Evolutionary conservation across 2,797 vertebrate genomes (phyloP), one percentile per base, ranked within the genome.

Genomic region (Remorina albescens): DNA sequence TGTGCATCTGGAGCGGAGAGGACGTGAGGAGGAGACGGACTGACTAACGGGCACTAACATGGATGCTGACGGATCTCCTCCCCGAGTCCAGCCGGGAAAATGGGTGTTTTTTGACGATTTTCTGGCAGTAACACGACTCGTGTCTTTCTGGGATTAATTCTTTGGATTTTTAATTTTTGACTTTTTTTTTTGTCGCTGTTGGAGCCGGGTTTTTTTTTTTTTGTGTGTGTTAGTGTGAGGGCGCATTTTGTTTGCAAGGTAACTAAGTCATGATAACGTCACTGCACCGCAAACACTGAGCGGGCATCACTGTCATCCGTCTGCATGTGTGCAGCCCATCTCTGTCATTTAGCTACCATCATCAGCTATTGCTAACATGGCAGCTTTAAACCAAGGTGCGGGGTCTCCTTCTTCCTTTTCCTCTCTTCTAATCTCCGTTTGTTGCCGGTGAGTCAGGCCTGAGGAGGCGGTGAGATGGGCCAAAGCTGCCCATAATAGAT

Each of bases 51-150:
- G 70, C 85, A 80, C 44, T 83, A 90, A 88, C 87, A 92, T 93
- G 92, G 92, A 93, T 91, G 90, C 92, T 89, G 86, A 86, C 82
- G 86, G 83, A 76, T 80, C 88, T 83, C 85, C 78, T 85, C 84
- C 80, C 59, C 55, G 78, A 79, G 86, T 85, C 82, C 86, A 82
- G 86, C 79, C 67, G 65, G 84, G 74, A 74, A 84, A 74, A 58
- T 51, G 74, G 80, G 67, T 76, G 76, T 82, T 89, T 89, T 85
- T 71, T 49, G 71, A 83, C 64, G 59, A 42, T 86, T 88, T 74
- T 72, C 59, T 82, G 67, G 61, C 78, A 67, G 75, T 70, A 54
- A 78, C 78, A 16, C 82, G 75, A 70, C 85, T 89, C 63, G 57
- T 83, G 63, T 84, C 80, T 53, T 86, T 83, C 19, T 88, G 88